Conservation (phyloP, 64 coral and sea anemone species). For the Acropora tenuis region DNA sequence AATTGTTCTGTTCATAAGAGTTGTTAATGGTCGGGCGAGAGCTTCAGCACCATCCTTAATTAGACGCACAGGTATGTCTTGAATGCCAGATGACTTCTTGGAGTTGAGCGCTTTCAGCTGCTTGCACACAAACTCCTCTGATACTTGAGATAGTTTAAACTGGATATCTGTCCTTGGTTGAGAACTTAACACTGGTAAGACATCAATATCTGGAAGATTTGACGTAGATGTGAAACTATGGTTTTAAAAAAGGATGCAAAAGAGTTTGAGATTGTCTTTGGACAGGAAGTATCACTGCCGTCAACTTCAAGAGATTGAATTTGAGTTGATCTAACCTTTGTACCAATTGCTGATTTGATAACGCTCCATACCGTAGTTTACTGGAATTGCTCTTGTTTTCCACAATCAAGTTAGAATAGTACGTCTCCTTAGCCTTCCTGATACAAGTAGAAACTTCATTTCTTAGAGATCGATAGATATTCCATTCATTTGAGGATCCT, state of each 20-base stretch:
- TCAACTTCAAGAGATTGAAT: conserved; percentile 43
- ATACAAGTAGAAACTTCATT: conserved; percentile 9
- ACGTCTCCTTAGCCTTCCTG: conserved; percentile 39
- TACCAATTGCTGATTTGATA: conserved; percentile 28
- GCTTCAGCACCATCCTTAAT: not conserved
- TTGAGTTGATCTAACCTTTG: not conserved
- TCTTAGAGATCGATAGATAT: not conserved
- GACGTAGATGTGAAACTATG: not conserved
- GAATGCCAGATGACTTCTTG: conserved; percentile 9
- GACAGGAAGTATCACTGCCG: conserved; percentile 19
- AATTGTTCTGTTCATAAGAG: conserved; percentile 45
- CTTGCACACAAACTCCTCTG: conserved; percentile 17
- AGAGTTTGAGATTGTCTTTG: not conserved
- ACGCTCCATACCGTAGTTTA: conserved; percentile 55
- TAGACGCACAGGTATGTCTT: conserved; percentile 3
- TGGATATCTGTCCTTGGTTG: not conserved
- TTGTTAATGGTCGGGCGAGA: not conserved
- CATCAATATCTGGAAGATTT: not conserved
- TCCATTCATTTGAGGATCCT: not conserved
- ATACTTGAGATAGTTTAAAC: not conserved
- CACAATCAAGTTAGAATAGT: conserved; percentile 46
- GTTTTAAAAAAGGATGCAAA: conserved; percentile 51
- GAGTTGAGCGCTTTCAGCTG: conserved; percentile 23
- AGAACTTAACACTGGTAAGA: not conserved
- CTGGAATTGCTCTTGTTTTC: conserved; percentile 55